These are phyloP conservation scores for Chloropsis cyanopogon DNA, from an alignment of 2,113 vertebrate genomes.

Conservation along the genomic window DNA sequence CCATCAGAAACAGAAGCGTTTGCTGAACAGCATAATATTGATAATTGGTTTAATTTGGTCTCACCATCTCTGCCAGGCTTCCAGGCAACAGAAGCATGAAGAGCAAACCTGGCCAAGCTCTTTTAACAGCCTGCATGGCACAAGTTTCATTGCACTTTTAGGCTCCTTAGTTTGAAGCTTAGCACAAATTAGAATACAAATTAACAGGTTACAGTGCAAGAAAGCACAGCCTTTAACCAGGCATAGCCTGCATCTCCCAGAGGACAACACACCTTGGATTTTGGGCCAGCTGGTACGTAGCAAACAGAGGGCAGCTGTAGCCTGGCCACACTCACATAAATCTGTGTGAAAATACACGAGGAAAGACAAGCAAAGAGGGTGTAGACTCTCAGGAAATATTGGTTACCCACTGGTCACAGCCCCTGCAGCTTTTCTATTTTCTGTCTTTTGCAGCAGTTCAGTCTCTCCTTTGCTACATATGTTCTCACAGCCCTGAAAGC, in stretches of 20 bases:
- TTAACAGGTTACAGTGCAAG: neutral
- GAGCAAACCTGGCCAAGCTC: neutral
- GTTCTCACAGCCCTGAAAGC: neutral
- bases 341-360: neutral
- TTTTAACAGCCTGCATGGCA: neutral
- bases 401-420: neutral
- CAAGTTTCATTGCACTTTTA: neutral
- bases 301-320: neutral
- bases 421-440: neutral
- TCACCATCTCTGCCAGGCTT: neutral
- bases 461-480: neutral
- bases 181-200: neutral
- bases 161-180: neutral
- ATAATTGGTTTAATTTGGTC: slow-evolving; percentile 1
- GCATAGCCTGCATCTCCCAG: neutral
- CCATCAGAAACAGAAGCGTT: neutral
- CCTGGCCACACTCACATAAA: neutral
- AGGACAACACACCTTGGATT: neutral
- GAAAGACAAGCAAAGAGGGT: neutral
- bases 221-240: neutral
- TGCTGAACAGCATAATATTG: neutral
- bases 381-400: neutral
- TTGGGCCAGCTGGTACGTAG: neutral
- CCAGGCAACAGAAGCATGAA: neutral
- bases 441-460: neutral